Percentiles rank a stretch among this genome's conserved stretches.
Conservation (phyloP, 2,888 invertebrate species). For the Cenopis cana region DNA sequence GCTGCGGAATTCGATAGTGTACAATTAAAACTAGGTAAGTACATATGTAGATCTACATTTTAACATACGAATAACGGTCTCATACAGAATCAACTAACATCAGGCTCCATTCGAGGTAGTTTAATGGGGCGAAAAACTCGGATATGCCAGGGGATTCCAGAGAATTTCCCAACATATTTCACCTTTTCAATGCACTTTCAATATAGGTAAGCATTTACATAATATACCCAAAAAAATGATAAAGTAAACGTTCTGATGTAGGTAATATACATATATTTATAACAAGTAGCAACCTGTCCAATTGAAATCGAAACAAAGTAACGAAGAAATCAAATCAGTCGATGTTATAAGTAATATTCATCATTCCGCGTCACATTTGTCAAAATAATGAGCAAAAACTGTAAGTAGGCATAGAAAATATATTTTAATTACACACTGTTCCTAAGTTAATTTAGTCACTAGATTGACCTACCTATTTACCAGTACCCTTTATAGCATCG, state of each 20-base stretch:
- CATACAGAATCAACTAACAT: conserved; percentile 15
- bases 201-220: conserved; percentile 15
- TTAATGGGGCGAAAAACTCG: too few relatives aligned
- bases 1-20: too few relatives aligned
- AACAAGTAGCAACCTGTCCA: too few relatives aligned
- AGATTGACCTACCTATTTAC: conserved; percentile 32
- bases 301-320: too few relatives aligned
- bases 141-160: conserved; percentile 12
- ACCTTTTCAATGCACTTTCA: conserved; percentile 15
- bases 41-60: background rate
- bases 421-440: background rate
- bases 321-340: too few relatives aligned
- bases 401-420: background rate
- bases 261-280: too few relatives aligned
- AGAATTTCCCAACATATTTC: conserved; percentile 22
- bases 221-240: background rate
- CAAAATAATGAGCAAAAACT: too few relatives aligned
- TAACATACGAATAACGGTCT: background rate
- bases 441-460: conserved; percentile 28
- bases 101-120: background rate
- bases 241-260: too few relatives aligned
- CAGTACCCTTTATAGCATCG: conserved; percentile 34
- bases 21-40: too few relatives aligned
- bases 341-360: too few relatives aligned
- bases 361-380: background rate